A percentile compares a stretch with the other conserved stretches of the same genome.
Evolutionary conservation across 2,113 vertebrate species (phyloP).

Genomic region (Macrotus californicus): DNA sequence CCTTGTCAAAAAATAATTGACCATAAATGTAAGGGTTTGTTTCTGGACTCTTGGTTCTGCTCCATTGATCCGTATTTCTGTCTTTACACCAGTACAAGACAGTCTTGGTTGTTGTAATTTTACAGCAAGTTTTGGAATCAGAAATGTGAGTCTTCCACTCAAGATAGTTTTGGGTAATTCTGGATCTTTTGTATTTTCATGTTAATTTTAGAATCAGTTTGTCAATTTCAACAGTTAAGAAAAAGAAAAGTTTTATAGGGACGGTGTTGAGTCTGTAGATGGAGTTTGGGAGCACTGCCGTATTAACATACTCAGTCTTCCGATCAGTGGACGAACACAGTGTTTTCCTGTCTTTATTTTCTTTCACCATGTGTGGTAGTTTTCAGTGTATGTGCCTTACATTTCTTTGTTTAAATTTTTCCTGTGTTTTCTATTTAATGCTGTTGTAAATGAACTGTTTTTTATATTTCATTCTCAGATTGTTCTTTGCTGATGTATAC

Average conservation of each 20-base stretch:
- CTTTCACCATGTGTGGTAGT: not conserved
- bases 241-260: not conserved
- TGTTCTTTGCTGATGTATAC: not conserved
- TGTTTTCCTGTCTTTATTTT: not conserved
- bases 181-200: not conserved
- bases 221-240: not conserved
- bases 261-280: not conserved
- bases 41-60: too few relatives aligned
- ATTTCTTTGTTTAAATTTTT: not conserved
- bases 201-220: constrained; percentile 10
- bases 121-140: too few relatives aligned
- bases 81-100: too few relatives aligned
- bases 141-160: not conserved
- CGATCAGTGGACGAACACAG: not conserved
- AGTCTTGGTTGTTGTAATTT: too few relatives aligned
- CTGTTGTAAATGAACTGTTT: not conserved
- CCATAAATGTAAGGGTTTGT: too few relatives aligned
- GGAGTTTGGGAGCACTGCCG: not conserved
- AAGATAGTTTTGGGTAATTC: not conserved
- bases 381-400: not conserved
- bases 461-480: constrained; percentile 7
- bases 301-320: not conserved
- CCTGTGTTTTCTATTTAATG: not conserved
- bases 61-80: too few relatives aligned
- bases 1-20: too few relatives aligned